Conservation (phyloP, 2,113 vertebrate genomes). For the Hirundichthys speculiger region DNA sequence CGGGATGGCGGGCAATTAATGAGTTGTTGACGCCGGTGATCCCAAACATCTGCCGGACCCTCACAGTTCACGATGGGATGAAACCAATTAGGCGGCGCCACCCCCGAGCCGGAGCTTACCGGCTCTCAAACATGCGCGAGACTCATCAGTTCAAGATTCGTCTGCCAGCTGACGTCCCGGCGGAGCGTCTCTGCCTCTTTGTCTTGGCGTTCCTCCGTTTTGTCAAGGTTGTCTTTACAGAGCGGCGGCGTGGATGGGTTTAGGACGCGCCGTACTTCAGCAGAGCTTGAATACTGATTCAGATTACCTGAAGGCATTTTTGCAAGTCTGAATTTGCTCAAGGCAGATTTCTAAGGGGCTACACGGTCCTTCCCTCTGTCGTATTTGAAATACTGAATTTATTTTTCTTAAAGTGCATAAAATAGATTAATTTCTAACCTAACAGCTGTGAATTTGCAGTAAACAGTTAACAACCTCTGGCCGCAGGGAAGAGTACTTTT, state of each 20-base stretch:
- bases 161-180: slow-evolving; percentile 49
- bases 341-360: slow-evolving; percentile 31
- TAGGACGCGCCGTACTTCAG: slow-evolving; percentile 23
- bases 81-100: slow-evolving; percentile 73
- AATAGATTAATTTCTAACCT: slow-evolving; percentile 38
- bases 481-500: slow-evolving; percentile 40
- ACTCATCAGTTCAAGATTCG: slow-evolving; percentile 52
- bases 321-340: slow-evolving; percentile 51
- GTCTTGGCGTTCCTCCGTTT: slow-evolving; percentile 40
- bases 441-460: slow-evolving; percentile 30
- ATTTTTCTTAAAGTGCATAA: slow-evolving; percentile 28
- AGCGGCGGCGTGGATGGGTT: slow-evolving; percentile 23
- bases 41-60: slow-evolving; percentile 78
- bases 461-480: slow-evolving; percentile 23
- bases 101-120: slow-evolving; percentile 52
- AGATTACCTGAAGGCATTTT: slow-evolving; percentile 47
- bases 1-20: slow-evolving; percentile 69
- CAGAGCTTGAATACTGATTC: slow-evolving; percentile 25
- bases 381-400: slow-evolving; percentile 21
- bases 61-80: slow-evolving; percentile 72
- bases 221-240: slow-evolving; percentile 55
- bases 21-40: slow-evolving; percentile 79
- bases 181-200: slow-evolving; percentile 29
- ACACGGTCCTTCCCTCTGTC: slow-evolving; percentile 1
- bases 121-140: slow-evolving; percentile 49